These are phyloP conservation scores for Drosophila mulleri DNA, from an alignment of 2,888 invertebrate genomes.

Conservation along the genomic window DNA sequence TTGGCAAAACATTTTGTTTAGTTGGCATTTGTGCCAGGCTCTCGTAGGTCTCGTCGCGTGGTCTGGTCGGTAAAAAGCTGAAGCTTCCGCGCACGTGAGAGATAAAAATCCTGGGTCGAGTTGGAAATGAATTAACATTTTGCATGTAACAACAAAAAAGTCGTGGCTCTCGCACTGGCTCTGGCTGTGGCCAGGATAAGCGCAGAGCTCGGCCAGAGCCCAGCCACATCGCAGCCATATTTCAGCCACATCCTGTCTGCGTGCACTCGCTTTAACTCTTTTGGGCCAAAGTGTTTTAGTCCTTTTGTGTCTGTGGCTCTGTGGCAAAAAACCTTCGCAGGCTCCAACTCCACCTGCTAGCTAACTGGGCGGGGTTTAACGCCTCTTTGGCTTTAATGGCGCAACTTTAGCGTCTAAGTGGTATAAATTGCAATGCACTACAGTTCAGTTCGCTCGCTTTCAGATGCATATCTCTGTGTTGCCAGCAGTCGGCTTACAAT, in stretches of 20 bases:
- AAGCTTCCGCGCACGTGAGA: slow-evolving; percentile 50
- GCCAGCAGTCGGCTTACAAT: slow-evolving; percentile 18
- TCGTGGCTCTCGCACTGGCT: slow-evolving; percentile 5
- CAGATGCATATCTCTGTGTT: slow-evolving; percentile 57
- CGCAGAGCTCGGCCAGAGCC: slow-evolving; percentile 33
- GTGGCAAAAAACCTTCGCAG: slow-evolving; percentile 67
- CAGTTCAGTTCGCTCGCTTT: slow-evolving; percentile 44
- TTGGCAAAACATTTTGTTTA: slow-evolving; percentile 52
- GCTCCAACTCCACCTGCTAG: slow-evolving; percentile 14
- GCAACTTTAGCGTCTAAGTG: slow-evolving; percentile 75
- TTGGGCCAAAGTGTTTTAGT: slow-evolving; percentile 50
- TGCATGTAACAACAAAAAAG: slow-evolving; percentile 64
- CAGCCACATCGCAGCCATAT: slow-evolving; percentile 16
- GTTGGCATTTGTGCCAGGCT: slow-evolving; percentile 42
- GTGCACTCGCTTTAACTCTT: slow-evolving; percentile 28
- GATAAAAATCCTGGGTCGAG: slow-evolving; percentile 70
- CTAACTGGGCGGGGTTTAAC: slow-evolving; percentile 57
- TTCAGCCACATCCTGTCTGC: slow-evolving; percentile 39
- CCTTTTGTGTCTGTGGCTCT: slow-evolving; percentile 23
- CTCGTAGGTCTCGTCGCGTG: background rate
- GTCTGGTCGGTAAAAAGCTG: slow-evolving; percentile 8
- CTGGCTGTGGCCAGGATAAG: slow-evolving; percentile 51
- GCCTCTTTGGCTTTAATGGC: slow-evolving; percentile 74
- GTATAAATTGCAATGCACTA: slow-evolving; percentile 68
- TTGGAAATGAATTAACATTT: slow-evolving; percentile 77